Conservation (phyloP, 2,113 vertebrate genomes). For the Procapra przewalskii region DNA sequence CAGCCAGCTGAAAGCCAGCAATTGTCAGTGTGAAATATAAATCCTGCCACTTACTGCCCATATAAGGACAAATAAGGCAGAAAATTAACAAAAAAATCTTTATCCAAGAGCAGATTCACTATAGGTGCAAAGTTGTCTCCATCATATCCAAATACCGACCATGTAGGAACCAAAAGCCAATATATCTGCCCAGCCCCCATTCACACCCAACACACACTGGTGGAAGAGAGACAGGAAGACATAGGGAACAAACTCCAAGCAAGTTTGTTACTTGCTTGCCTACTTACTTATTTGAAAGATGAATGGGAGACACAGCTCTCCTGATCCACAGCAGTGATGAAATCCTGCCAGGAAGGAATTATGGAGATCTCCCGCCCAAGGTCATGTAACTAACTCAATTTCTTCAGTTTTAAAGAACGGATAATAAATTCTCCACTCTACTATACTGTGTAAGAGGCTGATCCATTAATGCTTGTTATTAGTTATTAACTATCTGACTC, state of each 20-base stretch:
- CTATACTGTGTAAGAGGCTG: background rate
- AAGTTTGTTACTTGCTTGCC: background rate
- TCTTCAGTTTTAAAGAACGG: background rate
- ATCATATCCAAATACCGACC: background rate
- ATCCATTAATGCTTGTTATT: background rate
- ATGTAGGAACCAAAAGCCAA: background rate
- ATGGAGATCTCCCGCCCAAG: background rate
- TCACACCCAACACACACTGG: background rate
- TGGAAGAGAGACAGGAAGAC: background rate
- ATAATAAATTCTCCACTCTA: background rate
- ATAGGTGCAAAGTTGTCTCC: background rate
- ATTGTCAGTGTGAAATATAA: background rate
- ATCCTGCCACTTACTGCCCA: background rate
- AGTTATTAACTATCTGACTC: background rate
- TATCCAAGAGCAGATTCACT: background rate
- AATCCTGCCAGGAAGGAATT: background rate
- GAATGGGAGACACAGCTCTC: background rate
- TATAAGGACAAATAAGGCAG: background rate
- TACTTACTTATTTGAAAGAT: background rate
- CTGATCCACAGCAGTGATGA: background rate
- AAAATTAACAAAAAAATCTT: background rate
- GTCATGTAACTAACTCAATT: background rate
- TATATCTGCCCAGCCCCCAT: background rate
- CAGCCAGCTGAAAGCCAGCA: slow-evolving; percentile 80
- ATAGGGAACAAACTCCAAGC: background rate